phyloP scores from a whole-genome alignment of 2,888 invertebrate genomes.

The Hyppa rectilinea region DNA sequence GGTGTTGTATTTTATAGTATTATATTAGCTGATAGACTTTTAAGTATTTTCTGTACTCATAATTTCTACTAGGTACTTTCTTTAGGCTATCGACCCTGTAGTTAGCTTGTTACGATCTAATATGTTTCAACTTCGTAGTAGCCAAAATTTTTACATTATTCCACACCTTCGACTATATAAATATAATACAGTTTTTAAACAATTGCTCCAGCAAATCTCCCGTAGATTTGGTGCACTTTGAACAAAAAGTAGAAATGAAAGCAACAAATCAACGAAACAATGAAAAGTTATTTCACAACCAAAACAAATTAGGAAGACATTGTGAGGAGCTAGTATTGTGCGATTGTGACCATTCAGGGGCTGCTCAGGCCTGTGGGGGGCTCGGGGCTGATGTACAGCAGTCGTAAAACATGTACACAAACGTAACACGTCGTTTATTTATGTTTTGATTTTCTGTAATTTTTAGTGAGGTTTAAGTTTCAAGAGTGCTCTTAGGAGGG shows the following conservation, averaged over 20 bases:
- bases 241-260: slow-evolving; percentile 74
- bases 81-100: background rate
- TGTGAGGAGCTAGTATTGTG: slow-evolving; percentile 70
- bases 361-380: slow-evolving; percentile 77
- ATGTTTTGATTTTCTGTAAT: slow-evolving; percentile 35
- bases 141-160: background rate
- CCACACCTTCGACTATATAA: background rate
- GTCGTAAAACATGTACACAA: slow-evolving; percentile 81
- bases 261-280: slow-evolving; percentile 82
- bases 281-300: slow-evolving; percentile 82
- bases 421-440: slow-evolving; percentile 58
- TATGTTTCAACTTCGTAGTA: background rate
- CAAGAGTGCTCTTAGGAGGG: background rate
- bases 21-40: background rate
- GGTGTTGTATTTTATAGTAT: slow-evolving; percentile 2
- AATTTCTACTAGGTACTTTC: background rate
- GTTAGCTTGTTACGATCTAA: too few relatives aligned
- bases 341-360: slow-evolving; percentile 84
- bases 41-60: background rate
- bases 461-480: background rate
- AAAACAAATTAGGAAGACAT: slow-evolving; percentile 87
- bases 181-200: slow-evolving; percentile 28
- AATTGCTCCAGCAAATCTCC: slow-evolving; percentile 66
- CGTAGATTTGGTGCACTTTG: slow-evolving; percentile 62
- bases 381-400: slow-evolving; percentile 77